Evolutionary conservation across 92 coral and sea anemone species (phyloP).

Genomic region (Parazoanthus atlanticus): DNA sequence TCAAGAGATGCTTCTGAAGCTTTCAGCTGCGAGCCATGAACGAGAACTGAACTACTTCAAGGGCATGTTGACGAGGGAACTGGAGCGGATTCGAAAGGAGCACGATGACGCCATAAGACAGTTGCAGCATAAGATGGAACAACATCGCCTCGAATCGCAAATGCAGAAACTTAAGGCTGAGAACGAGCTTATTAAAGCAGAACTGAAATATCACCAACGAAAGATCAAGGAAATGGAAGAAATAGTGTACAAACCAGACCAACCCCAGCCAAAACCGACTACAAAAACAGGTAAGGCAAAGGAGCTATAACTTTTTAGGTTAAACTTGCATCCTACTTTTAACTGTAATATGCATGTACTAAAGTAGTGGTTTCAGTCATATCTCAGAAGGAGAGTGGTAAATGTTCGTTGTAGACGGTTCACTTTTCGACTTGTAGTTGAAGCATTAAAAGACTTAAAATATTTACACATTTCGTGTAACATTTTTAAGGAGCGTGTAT

Average conservation of each 20-base stretch:
- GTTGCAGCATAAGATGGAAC: not conserved
- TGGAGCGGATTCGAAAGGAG: conserved; percentile 9
- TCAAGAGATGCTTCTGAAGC: not conserved
- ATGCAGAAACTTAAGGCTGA: not conserved
- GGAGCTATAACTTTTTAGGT: no score
- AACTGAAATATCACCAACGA: not conserved
- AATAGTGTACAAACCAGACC: not conserved
- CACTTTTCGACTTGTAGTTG: no score
- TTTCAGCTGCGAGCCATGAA: not conserved
- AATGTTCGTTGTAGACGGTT: no score
- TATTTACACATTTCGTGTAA: no score
- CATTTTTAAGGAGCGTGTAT: no score
- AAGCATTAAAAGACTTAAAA: no score
- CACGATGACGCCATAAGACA: conserved; percentile 5
- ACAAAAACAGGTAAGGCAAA: not conserved
- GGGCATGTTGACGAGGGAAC: conserved; percentile 1
- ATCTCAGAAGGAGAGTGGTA: no score
- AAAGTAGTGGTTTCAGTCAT: no score
- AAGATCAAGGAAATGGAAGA: not conserved
- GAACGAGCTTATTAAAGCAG: not conserved
- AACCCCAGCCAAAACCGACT: not conserved
- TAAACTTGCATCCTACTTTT: no score
- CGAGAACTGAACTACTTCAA: conserved; percentile 11
- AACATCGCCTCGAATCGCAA: not conserved
- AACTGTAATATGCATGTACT: no score